Base-by-base conservation (phyloP, 2,888 invertebrate species). In the Nasonovia ribisnigri region DNA sequence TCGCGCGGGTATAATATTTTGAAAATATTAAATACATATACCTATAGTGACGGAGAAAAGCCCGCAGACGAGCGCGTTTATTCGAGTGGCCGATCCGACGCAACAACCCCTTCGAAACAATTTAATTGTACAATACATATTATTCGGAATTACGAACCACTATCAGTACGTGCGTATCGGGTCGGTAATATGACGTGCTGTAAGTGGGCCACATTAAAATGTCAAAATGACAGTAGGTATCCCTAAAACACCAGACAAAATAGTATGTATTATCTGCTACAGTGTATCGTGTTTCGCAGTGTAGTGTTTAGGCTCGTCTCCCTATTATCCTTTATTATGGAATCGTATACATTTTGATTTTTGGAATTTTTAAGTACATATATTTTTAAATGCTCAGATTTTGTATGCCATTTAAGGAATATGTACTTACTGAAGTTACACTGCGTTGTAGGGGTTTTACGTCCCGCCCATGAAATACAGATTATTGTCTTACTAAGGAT, bases 51-150 rank as follows among this genome's bases (percentile, higher is more conserved):
- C 43, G 57, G 36, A 92, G 46, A 92, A 46, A 86, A n/a, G 43
- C 42, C 42, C 43, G 11, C 10, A 86, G 24, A 57, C 90, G 6
- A 57, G 24, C 10, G 11, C 48, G 6, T 57, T 20, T 67, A 77
- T 57, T 86, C 86, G 16, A 87, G 57, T 92, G 88, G 3, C 10
- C 26, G 20, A 36, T 77, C 36, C 6, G 16, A 6, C 67, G 54
- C 24, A 77, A 77, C 86, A 60, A 57, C 91, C 60, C 91, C 91
- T 46, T 86, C 36, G 24, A 92, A 86, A 57, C n/a, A 10, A 24
- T 84, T 57, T 86, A 16, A 43, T 46, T 86, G 54, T 88, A 26
- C 36, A 77, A 36, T 36, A 60, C 8, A n/a, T 5, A 24, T 54
- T 54, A 54, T 67, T 67, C n/a, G 16, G 16, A 5, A n/a, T 67